Percentiles rank a stretch among this genome's conserved stretches.
phyloP scores from a whole-genome alignment of 2,113 vertebrate species.

The Hystrix cristata region DNA sequence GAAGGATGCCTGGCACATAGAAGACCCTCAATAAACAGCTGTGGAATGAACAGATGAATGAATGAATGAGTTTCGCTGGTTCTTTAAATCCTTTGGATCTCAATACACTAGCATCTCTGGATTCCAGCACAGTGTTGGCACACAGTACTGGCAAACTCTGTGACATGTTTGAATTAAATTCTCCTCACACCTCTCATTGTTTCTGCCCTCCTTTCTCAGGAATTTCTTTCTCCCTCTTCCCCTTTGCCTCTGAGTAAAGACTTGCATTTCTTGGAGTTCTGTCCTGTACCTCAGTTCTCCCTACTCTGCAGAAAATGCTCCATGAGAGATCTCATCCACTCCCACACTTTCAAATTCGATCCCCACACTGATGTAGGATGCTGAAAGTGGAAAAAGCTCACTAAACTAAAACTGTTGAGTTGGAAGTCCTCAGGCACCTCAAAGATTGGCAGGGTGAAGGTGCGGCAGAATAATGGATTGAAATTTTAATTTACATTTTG shows the following conservation, averaged over 20 bases:
- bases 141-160: neutral
- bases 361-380: slow-evolving; percentile 19
- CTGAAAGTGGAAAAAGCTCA: neutral
- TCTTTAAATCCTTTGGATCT: neutral
- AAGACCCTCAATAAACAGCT: neutral
- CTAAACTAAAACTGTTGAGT: neutral
- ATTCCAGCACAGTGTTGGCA: neutral
- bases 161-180: neutral
- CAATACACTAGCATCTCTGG: neutral
- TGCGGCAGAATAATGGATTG: slow-evolving; percentile 63
- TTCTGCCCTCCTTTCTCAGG: neutral
- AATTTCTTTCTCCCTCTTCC: neutral
- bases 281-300: slow-evolving; percentile 25
- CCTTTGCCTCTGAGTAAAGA: neutral
- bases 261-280: slow-evolving; percentile 20
- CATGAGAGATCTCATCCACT: slow-evolving; percentile 30
- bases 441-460: slow-evolving; percentile 66
- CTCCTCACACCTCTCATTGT: neutral
- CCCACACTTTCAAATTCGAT: slow-evolving; percentile 50
- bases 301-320: neutral
- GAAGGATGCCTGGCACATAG: neutral
- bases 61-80: neutral
- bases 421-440: slow-evolving; percentile 61
- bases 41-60: neutral
- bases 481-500: slow-evolving; percentile 74